Evolutionary conservation across 2,113 vertebrate genomes (phyloP).

Genomic region (Boulengeromyrus knoepffleri): DNA sequence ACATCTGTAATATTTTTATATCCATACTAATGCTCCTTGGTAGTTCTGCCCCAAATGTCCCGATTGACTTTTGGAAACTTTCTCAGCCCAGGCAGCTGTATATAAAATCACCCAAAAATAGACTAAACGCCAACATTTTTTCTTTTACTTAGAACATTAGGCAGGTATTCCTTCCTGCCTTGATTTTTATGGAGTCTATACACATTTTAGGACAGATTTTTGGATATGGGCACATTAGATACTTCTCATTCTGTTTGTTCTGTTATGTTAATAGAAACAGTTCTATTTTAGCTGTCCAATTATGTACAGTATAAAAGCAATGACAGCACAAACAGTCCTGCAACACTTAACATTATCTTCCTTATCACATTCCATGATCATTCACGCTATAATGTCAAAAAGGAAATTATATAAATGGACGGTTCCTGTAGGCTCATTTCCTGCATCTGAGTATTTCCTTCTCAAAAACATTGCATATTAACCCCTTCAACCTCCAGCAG

Average conservation of each 20-base stretch:
- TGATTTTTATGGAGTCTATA: neutral
- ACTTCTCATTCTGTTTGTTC: neutral
- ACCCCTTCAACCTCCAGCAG: constrained; percentile 17
- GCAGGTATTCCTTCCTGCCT: neutral
- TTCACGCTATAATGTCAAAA: constrained; percentile 48
- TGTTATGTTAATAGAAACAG: neutral
- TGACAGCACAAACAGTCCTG: neutral
- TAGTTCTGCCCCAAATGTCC: neutral
- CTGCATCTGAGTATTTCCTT: constrained; percentile 61
- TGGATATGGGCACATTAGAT: neutral
- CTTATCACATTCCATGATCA: constrained; percentile 57
- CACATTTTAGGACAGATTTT: neutral
- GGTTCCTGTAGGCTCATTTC: constrained; percentile 62
- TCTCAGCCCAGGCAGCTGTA: neutral
- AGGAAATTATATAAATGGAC: constrained; percentile 66
- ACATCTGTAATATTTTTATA: neutral
- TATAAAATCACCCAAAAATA: neutral
- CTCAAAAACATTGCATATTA: constrained; percentile 30
- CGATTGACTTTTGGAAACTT: neutral
- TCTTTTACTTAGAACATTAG: neutral
- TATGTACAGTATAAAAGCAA: neutral
- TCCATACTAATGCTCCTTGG: neutral
- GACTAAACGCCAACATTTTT: neutral
- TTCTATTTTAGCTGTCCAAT: neutral
- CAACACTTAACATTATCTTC: constrained; percentile 43